phyloP scores from a whole-genome alignment of 2,797 vertebrate genomes.

The Merluccius polli region DNA sequence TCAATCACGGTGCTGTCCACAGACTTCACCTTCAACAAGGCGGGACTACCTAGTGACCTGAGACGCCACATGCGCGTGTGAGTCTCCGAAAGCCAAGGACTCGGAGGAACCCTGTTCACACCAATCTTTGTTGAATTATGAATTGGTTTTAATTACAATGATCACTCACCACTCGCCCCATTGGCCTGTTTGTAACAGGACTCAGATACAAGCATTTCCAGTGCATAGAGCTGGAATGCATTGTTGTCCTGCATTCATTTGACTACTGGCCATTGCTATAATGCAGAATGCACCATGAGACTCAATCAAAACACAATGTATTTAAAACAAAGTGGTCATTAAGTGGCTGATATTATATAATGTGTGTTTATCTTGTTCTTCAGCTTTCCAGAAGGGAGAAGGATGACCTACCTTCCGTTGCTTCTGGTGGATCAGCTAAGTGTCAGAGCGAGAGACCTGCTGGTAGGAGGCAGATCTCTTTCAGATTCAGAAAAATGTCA shows the following conservation, averaged over 20 bases:
- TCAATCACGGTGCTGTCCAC: constrained; percentile 91
- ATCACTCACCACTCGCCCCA: background rate
- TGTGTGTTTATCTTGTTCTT: background rate
- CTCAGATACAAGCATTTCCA: background rate
- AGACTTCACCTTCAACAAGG: constrained; percentile 86
- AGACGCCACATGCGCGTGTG: constrained; percentile 93
- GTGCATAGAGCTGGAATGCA: background rate
- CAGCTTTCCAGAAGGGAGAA: constrained; percentile 86
- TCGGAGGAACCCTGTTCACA: too few relatives aligned
- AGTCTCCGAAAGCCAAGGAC: constrained; percentile 48
- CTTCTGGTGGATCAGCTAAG: constrained; percentile 93
- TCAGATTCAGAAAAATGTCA: background rate
- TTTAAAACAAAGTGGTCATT: background rate
- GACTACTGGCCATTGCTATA: too few relatives aligned
- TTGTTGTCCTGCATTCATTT: too few relatives aligned
- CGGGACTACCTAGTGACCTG: constrained; percentile 88
- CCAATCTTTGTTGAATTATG: too few relatives aligned
- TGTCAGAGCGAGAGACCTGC: constrained; percentile 88
- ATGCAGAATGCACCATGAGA: background rate
- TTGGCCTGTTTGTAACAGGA: background rate
- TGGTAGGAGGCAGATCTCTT: constrained; percentile 71
- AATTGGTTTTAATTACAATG: background rate
- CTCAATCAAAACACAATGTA: background rate
- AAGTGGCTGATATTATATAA: background rate
- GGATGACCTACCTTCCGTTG: constrained; percentile 91